phyloP scores from a whole-genome alignment of 2,888 invertebrate species.

The Noctua janthe region DNA sequence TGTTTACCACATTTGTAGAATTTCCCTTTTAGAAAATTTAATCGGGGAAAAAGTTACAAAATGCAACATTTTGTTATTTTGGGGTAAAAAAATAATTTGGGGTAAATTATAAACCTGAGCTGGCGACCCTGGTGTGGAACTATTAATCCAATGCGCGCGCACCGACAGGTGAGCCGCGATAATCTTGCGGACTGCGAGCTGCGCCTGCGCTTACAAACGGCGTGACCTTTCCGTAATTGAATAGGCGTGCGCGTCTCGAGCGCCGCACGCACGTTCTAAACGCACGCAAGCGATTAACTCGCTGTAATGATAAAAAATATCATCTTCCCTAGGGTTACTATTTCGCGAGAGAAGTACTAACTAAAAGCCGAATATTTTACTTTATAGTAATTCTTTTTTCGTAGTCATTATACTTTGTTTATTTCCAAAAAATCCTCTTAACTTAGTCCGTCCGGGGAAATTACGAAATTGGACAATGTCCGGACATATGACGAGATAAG shows the following conservation, averaged over 20 bases:
- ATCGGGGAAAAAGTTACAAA: background rate
- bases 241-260: constrained; percentile 83
- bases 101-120: background rate
- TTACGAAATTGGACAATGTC: background rate
- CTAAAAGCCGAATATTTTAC: background rate
- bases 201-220: constrained; percentile 83
- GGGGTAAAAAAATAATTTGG: background rate
- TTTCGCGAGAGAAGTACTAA: background rate
- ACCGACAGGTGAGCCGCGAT: constrained; percentile 87
- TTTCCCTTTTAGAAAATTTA: background rate
- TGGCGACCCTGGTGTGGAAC: constrained; percentile 49
- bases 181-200: constrained; percentile 83
- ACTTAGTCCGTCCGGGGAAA: background rate
- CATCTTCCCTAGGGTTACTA: constrained; percentile 42
- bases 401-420: background rate
- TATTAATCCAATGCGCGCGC: constrained; percentile 79
- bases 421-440: background rate
- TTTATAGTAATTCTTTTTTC: background rate
- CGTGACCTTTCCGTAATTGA: constrained; percentile 89
- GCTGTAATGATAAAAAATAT: constrained; percentile 64
- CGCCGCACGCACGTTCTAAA: constrained; percentile 83
- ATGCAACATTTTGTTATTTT: background rate
- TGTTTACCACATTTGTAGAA: background rate
- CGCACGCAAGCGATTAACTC: constrained; percentile 83
- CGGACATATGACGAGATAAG: background rate